These are phyloP conservation scores for Oreochromis niloticus DNA, from an alignment of 2,113 vertebrate species.

Conservation along the genomic window DNA sequence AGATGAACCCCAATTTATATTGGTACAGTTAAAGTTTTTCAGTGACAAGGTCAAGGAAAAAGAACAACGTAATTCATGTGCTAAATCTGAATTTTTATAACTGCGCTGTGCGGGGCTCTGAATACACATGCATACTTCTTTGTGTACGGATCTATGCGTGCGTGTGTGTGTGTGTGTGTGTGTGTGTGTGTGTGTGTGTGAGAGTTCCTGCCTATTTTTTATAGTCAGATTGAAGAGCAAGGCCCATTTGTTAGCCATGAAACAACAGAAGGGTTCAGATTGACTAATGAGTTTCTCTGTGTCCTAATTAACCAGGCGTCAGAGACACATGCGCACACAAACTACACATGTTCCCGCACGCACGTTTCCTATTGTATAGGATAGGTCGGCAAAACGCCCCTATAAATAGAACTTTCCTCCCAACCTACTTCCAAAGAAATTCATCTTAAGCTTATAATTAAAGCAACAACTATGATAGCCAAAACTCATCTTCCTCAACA, in stretches of 20 bases:
- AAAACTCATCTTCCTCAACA: constrained; percentile 61
- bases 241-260: constrained; percentile 72
- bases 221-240: constrained; percentile 64
- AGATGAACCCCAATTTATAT: constrained; percentile 63
- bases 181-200: background rate
- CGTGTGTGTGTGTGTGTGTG: background rate
- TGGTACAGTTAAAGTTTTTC: constrained; percentile 61
- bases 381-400: constrained; percentile 71
- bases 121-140: constrained; percentile 34
- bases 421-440: constrained; percentile 79
- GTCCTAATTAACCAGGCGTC: constrained; percentile 78
- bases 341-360: background rate
- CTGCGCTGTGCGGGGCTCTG: constrained; percentile 9
- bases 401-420: constrained; percentile 76
- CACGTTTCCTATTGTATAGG: constrained; percentile 44
- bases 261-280: constrained; percentile 75
- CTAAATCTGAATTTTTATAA: constrained; percentile 66
- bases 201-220: constrained; percentile 59
- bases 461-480: constrained; percentile 65
- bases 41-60: constrained; percentile 58
- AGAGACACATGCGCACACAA: constrained; percentile 27
- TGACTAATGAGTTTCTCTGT: constrained; percentile 80
- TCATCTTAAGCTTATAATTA: constrained; percentile 82
- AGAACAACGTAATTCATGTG: constrained; percentile 64
- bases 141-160: background rate